Percentiles rank a stretch among this genome's conserved stretches.
phyloP scores from a whole-genome alignment of 2,113 vertebrate genomes.

The Dipodomys stephensi region DNA sequence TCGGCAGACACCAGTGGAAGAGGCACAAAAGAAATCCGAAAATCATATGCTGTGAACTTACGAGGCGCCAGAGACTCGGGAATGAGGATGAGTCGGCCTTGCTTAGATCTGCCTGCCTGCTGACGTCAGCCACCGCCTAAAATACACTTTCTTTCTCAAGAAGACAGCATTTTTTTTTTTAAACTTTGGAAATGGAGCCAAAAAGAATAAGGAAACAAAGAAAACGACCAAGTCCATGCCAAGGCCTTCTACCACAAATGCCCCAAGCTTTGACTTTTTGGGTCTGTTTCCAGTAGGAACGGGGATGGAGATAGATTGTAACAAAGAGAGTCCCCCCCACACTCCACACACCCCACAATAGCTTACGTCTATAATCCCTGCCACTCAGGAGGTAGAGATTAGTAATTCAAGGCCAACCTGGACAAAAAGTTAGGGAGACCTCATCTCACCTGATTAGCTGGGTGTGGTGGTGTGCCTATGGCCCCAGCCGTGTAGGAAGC shows the following conservation, averaged over 20 bases:
- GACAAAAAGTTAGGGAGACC: too few relatives aligned
- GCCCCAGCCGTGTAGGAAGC: too few relatives aligned
- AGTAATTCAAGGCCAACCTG: too few relatives aligned
- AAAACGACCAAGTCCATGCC: not conserved
- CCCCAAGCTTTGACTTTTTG: constrained; percentile 31
- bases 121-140: not conserved
- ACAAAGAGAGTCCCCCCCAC: not conserved
- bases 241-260: constrained; percentile 31
- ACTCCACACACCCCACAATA: too few relatives aligned
- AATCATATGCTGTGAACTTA: not conserved
- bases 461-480: too few relatives aligned
- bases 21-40: constrained; percentile 39
- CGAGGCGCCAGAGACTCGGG: constrained; percentile 26
- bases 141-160: constrained; percentile 37
- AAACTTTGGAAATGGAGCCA: constrained; percentile 39
- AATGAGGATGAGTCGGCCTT: not conserved
- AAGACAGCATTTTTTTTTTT: not conserved
- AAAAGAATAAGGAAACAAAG: not conserved
- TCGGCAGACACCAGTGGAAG: constrained; percentile 48
- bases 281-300: constrained; percentile 9
- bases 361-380: too few relatives aligned
- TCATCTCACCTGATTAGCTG: too few relatives aligned
- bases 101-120: not conserved
- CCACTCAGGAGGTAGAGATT: too few relatives aligned
- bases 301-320: constrained; percentile 24